Evolutionary conservation across 1,140 invertebrate genomes (phyloP).

Genomic region (Pemphigus obesinymphae): DNA sequence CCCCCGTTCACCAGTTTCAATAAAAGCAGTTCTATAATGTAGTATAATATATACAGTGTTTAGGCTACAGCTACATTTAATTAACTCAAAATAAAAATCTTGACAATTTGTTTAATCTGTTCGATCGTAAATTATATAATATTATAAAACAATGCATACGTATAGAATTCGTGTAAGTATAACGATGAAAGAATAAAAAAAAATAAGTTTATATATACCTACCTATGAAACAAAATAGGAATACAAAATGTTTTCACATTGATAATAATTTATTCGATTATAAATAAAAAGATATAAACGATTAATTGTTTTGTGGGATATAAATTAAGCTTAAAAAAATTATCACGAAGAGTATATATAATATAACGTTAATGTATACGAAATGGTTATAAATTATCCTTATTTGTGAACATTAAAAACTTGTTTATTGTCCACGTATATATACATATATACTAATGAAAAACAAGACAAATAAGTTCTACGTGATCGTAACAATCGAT

Average conservation of each 20-base stretch:
- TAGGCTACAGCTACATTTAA: too few species aligned
- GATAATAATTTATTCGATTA: background rate
- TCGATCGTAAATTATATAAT: too few species aligned
- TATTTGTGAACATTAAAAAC: slow-evolving; percentile 21
- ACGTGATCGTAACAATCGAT: slow-evolving; percentile 16
- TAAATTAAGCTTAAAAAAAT: background rate
- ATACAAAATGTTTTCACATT: background rate
- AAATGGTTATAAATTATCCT: slow-evolving; percentile 12
- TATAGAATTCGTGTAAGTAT: too few species aligned
- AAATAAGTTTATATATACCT: too few species aligned
- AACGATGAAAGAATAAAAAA: too few species aligned
- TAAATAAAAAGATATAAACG: background rate
- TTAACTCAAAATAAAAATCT: too few species aligned
- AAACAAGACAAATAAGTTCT: slow-evolving; percentile 23
- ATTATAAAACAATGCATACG: too few species aligned
- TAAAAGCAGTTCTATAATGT: too few species aligned
- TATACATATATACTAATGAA: background rate
- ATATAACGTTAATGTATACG: background rate
- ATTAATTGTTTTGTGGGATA: background rate
- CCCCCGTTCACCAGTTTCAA: too few species aligned
- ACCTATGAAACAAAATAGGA: too few species aligned
- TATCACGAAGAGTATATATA: background rate
- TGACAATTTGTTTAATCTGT: too few species aligned
- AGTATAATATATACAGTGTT: too few species aligned
- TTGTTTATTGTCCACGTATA: background rate